Evolutionary conservation across 1,140 invertebrate genomes (phyloP).

Genomic region (Heliconius melpomene): DNA sequence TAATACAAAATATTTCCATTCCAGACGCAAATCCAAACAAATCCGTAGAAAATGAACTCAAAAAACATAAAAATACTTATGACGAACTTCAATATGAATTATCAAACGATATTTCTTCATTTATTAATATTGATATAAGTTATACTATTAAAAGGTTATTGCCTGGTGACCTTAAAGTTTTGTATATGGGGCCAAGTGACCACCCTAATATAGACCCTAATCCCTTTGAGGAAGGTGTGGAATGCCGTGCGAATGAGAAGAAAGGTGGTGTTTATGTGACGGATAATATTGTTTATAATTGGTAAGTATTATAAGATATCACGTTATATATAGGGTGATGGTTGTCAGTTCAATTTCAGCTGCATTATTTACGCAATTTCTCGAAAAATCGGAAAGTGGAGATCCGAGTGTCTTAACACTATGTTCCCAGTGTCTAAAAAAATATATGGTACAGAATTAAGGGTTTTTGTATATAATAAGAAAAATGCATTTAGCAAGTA

Average conservation of each 20-base stretch:
- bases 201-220: constrained; percentile 82
- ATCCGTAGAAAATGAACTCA: constrained; percentile 63
- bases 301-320: constrained; percentile 81
- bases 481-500: too few relatives aligned
- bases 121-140: constrained; percentile 88
- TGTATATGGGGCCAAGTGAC: constrained; percentile 83
- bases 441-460: too few relatives aligned
- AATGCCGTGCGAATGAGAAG: constrained; percentile 82
- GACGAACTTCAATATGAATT: constrained; percentile 82
- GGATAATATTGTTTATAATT: constrained; percentile 92
- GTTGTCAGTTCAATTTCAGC: too few relatives aligned
- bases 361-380: too few relatives aligned
- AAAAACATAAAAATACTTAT: constrained; percentile 59
- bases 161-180: constrained; percentile 91
- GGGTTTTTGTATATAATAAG: too few relatives aligned
- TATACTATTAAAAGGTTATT: constrained; percentile 92
- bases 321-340: too few relatives aligned
- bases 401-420: too few relatives aligned
- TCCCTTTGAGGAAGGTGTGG: constrained; percentile 86
- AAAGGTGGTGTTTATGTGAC: constrained; percentile 93
- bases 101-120: constrained; percentile 87
- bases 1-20: constrained; percentile 12
- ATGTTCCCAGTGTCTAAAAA: too few relatives aligned
- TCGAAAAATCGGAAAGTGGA: too few relatives aligned
- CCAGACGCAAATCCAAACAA: constrained; percentile 73